A percentile compares a stretch with the other conserved stretches of the same genome.
Evolutionary conservation across 2,113 vertebrate genomes (phyloP).

Genomic region (Odocoileus hemionus): DNA sequence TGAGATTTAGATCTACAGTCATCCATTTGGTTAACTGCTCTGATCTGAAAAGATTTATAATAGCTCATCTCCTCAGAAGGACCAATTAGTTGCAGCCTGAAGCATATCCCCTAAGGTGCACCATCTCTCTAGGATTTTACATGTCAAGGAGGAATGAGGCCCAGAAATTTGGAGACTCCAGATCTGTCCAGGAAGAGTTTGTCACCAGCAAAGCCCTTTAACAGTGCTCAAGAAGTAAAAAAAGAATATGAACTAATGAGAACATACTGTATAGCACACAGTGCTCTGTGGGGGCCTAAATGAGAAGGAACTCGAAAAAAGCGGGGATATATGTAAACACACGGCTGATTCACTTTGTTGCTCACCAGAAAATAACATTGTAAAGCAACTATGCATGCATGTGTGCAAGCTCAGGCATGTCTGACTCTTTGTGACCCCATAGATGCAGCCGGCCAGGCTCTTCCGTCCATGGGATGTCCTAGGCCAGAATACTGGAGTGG

Average conservation of each 20-base stretch:
- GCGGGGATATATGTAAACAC: background rate
- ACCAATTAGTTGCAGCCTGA: background rate
- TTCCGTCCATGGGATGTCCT: background rate
- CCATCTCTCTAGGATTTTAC: background rate
- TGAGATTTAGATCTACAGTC: background rate
- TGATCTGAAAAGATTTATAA: background rate
- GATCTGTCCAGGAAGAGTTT: background rate
- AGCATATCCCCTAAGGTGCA: background rate
- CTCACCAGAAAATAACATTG: background rate
- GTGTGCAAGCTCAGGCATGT: background rate
- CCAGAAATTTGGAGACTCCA: background rate
- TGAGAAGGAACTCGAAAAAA: background rate
- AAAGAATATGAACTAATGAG: background rate
- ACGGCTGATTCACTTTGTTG: background rate
- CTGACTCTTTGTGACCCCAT: background rate
- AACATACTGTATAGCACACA: background rate
- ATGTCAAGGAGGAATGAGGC: background rate
- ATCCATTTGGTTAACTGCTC: background rate
- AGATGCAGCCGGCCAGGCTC: background rate
- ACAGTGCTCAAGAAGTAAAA: background rate
- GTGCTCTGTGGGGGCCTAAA: background rate
- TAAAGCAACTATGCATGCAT: background rate
- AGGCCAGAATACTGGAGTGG: background rate
- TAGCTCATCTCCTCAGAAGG: background rate
- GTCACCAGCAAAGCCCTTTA: background rate